phyloP scores from a whole-genome alignment of 2,113 vertebrate genomes.

The Rhagologus leucostigma region DNA sequence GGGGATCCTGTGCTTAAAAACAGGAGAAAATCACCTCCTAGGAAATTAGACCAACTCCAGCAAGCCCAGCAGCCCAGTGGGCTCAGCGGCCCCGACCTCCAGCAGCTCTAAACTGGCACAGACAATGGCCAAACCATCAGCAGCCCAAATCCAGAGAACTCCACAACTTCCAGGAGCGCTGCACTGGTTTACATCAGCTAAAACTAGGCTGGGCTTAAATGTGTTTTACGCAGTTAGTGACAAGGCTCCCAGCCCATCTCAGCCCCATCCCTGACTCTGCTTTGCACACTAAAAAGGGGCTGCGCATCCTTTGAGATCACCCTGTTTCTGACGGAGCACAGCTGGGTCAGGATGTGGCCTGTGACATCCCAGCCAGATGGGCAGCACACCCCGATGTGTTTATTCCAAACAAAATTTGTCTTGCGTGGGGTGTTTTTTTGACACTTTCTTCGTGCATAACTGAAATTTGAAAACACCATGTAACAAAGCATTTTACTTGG shows the following conservation, averaged over 20 bases:
- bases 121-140: not conserved
- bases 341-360: not conserved
- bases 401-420: not conserved
- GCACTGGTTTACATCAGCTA: not conserved
- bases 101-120: not conserved
- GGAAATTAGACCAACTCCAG: not conserved
- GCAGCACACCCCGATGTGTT: accelerated
- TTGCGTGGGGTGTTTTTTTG: not conserved
- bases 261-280: not conserved
- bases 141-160: not conserved
- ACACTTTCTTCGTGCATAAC: not conserved
- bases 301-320: not conserved
- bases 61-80: not conserved
- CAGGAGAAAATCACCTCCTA: not conserved
- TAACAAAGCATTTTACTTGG: not conserved
- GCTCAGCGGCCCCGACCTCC: not conserved
- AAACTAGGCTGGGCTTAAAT: not conserved
- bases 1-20: slow-evolving; percentile 20
- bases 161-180: not conserved
- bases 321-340: not conserved
- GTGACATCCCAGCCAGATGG: not conserved
- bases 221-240: not conserved
- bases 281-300: not conserved
- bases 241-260: not conserved
- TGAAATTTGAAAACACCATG: not conserved